Conservation (phyloP, 2,113 vertebrate genomes). For the Erythrocercus mccallii region DNA sequence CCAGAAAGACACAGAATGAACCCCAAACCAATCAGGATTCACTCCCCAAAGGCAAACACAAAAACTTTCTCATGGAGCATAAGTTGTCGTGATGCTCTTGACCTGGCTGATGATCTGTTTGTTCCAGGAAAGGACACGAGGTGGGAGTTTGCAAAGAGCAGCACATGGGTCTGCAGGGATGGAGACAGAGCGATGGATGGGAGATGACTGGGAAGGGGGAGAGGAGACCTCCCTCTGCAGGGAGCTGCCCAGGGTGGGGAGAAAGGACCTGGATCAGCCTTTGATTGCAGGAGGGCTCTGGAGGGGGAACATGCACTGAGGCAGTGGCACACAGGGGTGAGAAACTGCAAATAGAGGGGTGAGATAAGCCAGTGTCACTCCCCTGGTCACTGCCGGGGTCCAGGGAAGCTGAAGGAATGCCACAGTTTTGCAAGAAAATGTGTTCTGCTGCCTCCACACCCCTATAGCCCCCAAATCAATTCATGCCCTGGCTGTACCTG, state of each 20-base stretch:
- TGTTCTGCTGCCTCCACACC: background rate
- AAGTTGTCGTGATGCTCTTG: background rate
- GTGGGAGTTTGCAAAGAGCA: background rate
- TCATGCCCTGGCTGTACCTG: background rate
- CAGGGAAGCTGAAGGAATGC: background rate
- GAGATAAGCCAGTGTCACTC: background rate
- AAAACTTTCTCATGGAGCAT: background rate
- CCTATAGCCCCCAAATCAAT: background rate
- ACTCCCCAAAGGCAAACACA: background rate
- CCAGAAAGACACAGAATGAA: background rate
- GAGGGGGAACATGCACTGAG: accelerated
- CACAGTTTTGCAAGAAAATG: background rate
- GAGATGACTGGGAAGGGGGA: background rate
- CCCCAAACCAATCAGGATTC: background rate
- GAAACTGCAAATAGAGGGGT: background rate
- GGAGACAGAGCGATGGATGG: background rate
- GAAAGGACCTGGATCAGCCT: background rate
- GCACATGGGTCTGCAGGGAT: background rate
- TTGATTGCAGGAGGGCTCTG: background rate
- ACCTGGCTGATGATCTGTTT: background rate
- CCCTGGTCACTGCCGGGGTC: background rate
- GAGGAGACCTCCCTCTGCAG: background rate
- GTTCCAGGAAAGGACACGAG: background rate
- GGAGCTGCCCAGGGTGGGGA: background rate
- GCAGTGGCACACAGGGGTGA: background rate